Percentiles rank a stretch among this genome's conserved stretches.
Conservation (phyloP, 2,113 vertebrate genomes). For the Malurus elegans region DNA sequence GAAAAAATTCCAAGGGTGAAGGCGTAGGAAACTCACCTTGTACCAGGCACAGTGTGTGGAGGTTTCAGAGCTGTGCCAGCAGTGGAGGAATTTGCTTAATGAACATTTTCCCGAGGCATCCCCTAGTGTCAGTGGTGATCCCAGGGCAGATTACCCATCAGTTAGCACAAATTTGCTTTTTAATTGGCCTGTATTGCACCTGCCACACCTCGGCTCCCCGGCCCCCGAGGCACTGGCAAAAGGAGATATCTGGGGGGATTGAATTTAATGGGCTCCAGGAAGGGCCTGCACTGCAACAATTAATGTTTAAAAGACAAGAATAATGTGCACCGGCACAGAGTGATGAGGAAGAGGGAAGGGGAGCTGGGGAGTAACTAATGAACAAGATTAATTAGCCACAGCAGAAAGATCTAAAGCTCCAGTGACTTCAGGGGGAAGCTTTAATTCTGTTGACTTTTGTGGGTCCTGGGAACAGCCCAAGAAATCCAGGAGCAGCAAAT, state of each 20-base stretch:
- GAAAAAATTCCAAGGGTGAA: background rate
- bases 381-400: constrained; percentile 42
- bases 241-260: constrained; percentile 49
- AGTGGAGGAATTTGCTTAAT: constrained; percentile 64
- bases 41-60: constrained; percentile 18
- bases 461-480: background rate
- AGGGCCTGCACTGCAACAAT: constrained; percentile 60
- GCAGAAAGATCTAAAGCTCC: constrained; percentile 4
- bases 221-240: constrained; percentile 43
- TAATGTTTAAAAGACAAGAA: constrained; percentile 52
- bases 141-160: constrained; percentile 72
- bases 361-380: constrained; percentile 33
- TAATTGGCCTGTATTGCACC: constrained; percentile 74
- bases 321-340: background rate
- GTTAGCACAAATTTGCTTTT: constrained; percentile 79
- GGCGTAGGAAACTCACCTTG: constrained; percentile 17
- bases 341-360: constrained; percentile 23
- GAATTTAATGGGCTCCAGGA: constrained; percentile 40
- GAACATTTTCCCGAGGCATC: constrained; percentile 71
- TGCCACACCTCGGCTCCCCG: constrained; percentile 60
- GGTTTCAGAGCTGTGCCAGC: constrained; percentile 55
- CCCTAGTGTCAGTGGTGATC: constrained; percentile 63
- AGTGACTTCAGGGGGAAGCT: constrained; percentile 2
- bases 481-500: background rate
- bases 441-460: constrained; percentile 32